Evolutionary conservation across 1,140 invertebrate species (phyloP).

Genomic region (Chironomus tepperi): DNA sequence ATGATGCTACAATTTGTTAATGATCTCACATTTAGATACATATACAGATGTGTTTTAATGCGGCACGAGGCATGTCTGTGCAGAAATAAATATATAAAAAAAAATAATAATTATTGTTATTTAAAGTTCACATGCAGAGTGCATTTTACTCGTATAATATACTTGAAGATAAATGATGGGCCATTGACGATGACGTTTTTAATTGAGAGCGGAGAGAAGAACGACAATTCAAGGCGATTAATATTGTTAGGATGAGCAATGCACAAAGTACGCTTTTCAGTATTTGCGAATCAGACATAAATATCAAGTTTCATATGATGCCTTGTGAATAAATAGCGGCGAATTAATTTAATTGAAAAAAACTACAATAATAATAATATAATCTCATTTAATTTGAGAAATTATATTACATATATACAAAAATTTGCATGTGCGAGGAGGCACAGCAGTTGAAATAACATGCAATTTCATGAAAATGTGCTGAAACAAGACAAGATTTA

Average conservation of each 20-base stretch:
- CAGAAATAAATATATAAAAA: neutral
- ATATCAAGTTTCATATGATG: neutral
- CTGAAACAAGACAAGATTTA: constrained; percentile 7
- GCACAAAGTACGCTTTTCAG: neutral
- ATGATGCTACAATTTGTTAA: no score
- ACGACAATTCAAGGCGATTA: neutral
- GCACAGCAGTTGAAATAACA: neutral
- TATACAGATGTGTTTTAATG: neutral
- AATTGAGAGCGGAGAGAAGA: neutral
- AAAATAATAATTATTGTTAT: neutral
- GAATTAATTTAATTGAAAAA: constrained; percentile 6
- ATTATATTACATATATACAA: no score
- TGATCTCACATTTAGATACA: no score
- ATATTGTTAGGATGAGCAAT: no score
- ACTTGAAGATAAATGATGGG: neutral
- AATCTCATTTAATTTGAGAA: neutral
- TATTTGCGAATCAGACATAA: neutral
- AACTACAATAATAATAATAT: neutral
- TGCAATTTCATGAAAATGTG: neutral
- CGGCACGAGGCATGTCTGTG: neutral
- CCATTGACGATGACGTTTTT: constrained; percentile 1
- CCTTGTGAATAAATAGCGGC: neutral
- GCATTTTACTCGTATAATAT: neutral
- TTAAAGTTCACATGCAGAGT: neutral
- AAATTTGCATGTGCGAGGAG: neutral